phyloP scores from a whole-genome alignment of 1,140 invertebrate species.

The Venustaconcha ellipsiformis region DNA sequence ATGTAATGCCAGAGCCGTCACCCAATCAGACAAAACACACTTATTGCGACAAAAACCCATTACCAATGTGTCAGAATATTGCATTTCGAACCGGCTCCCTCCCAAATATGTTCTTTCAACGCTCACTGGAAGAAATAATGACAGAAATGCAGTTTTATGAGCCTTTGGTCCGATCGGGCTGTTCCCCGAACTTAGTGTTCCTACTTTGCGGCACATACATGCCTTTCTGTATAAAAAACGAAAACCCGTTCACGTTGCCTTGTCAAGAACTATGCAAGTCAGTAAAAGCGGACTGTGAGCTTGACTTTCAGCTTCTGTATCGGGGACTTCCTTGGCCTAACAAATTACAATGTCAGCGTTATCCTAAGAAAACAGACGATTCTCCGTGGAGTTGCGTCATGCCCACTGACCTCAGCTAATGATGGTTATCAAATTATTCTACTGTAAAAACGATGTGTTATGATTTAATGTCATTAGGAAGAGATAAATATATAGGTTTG shows the following conservation, averaged over 20 bases:
- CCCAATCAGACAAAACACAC: not conserved
- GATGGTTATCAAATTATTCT: too few species aligned
- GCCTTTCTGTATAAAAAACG: constrained; percentile 34
- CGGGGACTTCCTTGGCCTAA: constrained; percentile 45
- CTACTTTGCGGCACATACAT: constrained; percentile 43
- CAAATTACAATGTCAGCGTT: constrained; percentile 48
- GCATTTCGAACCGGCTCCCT: constrained; percentile 30
- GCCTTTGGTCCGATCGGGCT: constrained; percentile 25
- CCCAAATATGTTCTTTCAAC: constrained; percentile 48
- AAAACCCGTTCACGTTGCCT: constrained; percentile 37
- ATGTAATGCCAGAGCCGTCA: not conserved
- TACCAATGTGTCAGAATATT: constrained; percentile 24
- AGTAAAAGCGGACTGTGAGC: constrained; percentile 24
- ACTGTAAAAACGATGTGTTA: too few species aligned
- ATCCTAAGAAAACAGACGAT: constrained; percentile 1
- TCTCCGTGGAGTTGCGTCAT: too few species aligned
- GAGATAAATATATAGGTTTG: too few species aligned
- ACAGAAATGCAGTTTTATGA: constrained; percentile 35
- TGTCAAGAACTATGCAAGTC: constrained; percentile 46
- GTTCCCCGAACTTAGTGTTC: constrained; percentile 33
- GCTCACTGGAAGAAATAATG: constrained; percentile 27
- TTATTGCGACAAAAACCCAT: not conserved
- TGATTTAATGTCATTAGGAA: too few species aligned
- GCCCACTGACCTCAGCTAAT: too few species aligned
- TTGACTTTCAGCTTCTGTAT: constrained; percentile 24